These are phyloP conservation scores for Trematomus bernacchii DNA, from an alignment of 2,797 vertebrate species.

Conservation along the genomic window DNA sequence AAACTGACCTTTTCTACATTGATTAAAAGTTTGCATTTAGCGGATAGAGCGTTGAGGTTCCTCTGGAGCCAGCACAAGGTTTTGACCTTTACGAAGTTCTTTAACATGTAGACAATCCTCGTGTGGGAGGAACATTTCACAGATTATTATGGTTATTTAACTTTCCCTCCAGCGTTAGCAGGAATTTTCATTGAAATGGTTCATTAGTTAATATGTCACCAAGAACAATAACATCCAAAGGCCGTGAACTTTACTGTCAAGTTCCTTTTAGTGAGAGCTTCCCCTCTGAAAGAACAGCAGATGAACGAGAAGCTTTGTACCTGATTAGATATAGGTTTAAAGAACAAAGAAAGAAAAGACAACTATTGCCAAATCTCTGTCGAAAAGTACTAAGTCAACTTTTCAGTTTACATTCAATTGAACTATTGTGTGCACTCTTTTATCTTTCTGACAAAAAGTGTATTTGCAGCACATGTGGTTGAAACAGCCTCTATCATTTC, in stretches of 20 bases:
- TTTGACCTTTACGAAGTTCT: conserved; percentile 16
- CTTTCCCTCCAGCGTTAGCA: not conserved
- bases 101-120: not conserved
- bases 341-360: too few relatives aligned
- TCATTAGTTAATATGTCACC: conserved; percentile 8
- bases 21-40: too few relatives aligned
- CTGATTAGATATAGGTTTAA: too few relatives aligned
- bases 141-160: not conserved
- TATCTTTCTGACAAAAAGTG: not conserved
- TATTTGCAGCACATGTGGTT: not conserved
- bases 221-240: not conserved
- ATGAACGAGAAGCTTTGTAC: not conserved
- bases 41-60: too few relatives aligned
- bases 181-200: not conserved
- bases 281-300: not conserved
- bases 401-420: not conserved
- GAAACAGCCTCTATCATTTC: not conserved
- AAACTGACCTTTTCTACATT: too few relatives aligned
- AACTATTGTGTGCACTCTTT: not conserved
- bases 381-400: not conserved
- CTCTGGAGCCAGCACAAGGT: too few relatives aligned
- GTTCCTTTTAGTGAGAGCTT: conserved; percentile 11
- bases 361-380: not conserved
- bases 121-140: not conserved
- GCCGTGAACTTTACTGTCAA: not conserved